These are phyloP conservation scores for Caenorhabditis briggsae DNA, from an alignment of 1,140 invertebrate genomes.

Conservation along the genomic window DNA sequence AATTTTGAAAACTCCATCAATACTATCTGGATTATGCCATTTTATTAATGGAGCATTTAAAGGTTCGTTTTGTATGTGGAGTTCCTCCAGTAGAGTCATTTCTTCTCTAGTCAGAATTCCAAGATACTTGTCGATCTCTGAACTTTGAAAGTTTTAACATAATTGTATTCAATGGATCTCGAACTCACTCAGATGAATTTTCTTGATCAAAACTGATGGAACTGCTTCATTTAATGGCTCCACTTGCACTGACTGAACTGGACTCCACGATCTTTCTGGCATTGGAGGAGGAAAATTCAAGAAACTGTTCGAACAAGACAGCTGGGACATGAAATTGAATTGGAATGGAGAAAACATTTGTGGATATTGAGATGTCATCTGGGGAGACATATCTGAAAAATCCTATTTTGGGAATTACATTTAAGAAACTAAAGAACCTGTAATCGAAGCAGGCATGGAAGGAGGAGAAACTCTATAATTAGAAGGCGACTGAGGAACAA, in stretches of 20 bases:
- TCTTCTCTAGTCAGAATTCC: slow-evolving; percentile 14
- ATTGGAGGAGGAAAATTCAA: slow-evolving; percentile 28
- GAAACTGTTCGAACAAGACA: background rate
- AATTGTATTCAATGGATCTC: background rate
- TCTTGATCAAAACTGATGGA: background rate
- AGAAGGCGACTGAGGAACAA: slow-evolving; percentile 19
- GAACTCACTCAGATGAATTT: slow-evolving; percentile 12
- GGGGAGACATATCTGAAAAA: slow-evolving; percentile 14
- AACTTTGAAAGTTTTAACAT: background rate
- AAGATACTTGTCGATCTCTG: slow-evolving; percentile 28
- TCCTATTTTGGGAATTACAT: background rate
- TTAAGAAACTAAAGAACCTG: background rate
- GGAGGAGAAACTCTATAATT: slow-evolving; percentile 24
- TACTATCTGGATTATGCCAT: slow-evolving; percentile 22
- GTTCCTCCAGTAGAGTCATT: slow-evolving; percentile 9
- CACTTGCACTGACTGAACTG: background rate
- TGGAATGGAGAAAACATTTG: slow-evolving; percentile 28
- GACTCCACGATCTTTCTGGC: slow-evolving; percentile 25
- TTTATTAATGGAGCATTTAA: slow-evolving; percentile 22
- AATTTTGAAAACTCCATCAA: slow-evolving; percentile 55
- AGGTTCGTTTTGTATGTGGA: slow-evolving; percentile 18
- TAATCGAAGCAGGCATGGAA: slow-evolving; percentile 1
- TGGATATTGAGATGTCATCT: slow-evolving; percentile 11
- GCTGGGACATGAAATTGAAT: background rate
- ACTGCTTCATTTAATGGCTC: background rate